Evolutionary conservation across 2,797 vertebrate species (phyloP), one percentile per base, ranked within the genome.

Genomic region (Rhynchotus rufescens): DNA sequence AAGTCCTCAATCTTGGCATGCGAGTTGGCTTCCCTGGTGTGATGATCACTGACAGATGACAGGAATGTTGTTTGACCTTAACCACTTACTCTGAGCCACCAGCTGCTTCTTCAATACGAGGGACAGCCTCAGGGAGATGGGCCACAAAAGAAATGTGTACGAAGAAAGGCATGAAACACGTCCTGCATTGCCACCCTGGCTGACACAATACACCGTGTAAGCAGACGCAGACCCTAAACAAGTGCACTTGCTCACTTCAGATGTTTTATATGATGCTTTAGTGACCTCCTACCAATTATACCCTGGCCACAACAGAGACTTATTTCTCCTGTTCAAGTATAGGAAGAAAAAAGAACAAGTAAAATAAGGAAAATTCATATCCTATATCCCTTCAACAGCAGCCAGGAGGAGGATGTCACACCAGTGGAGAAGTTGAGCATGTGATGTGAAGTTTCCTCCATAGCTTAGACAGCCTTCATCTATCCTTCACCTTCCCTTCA

Each of bases 401-500:
- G 30, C 60, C 85, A 83, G 36, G 28, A 86, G 23, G 84, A 69
- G 72, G 32, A 42, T 85, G 10, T 47, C 71, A 76, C 60, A 36
- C 51, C 38, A 23, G 56, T 36, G 40, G 30, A 92, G n/a, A 68
- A 67, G 88, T 79, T 23, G 10, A 91, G 28, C 45, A 79, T 32
- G 40, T 2, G 10, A 88, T 59, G 8, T 62, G 40, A 72, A 77
- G 79, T 12, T 38, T 86, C 40, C 76, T 92, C 76, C 20, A 23
- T 2, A 8, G 25, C 30, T 65, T 4, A 69, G 66, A 36, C 88
- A 72, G 30, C 26, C 84, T 89, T 75, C 8, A 75, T 72, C 51
- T 72, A 66, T 60, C 81, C 52, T 92, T 95, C 76, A 91, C 38
- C 67, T 90, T 80, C 44, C n/a, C 86, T 74, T 67, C 47, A 26